Percentiles rank a stretch among this genome's conserved stretches.
Conservation (phyloP, 2,888 invertebrate genomes). For the Theristus sp. region DNA sequence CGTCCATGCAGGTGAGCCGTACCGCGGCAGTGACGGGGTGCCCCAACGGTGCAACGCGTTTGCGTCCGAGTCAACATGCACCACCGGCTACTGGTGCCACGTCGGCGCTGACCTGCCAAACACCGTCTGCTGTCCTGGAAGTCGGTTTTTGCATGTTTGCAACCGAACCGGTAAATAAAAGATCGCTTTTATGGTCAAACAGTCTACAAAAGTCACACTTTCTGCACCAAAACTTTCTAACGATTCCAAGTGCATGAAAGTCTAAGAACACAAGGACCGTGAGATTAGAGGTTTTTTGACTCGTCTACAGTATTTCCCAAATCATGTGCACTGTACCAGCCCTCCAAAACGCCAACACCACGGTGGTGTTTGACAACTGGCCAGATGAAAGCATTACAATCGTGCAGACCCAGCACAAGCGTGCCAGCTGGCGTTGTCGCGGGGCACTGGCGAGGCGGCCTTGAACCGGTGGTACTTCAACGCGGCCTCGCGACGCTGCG, state of each 20-base stretch:
- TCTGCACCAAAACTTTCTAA: no score
- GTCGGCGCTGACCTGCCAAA: conserved; percentile 3
- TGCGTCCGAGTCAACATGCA: conserved; percentile 2
- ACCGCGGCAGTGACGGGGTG: background rate
- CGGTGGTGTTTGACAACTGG: no score
- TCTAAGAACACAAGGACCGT: no score
- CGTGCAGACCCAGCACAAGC: conserved; percentile 6
- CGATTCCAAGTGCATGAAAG: no score
- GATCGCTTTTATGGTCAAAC: no score
- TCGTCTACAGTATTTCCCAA: no score
- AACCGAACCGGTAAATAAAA: no score
- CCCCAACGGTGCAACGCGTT: conserved; percentile 1
- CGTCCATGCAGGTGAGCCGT: conserved; percentile 6
- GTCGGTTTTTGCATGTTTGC: no score
- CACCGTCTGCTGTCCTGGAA: conserved; percentile 9
- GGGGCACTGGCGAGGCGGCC: conserved; percentile 23
- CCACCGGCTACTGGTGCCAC: conserved; percentile 8
- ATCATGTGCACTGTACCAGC: background rate
- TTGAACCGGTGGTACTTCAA: conserved; percentile 10
- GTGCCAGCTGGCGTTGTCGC: conserved; percentile 24
- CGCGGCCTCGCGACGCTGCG: background rate
- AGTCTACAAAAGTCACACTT: no score
- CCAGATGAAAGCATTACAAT: no score
- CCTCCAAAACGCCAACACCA: no score
- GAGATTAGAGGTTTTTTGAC: no score